Evolutionary conservation across 1,140 invertebrate species (phyloP), one percentile per base, ranked within the genome.

Genomic region (Zaprionus lachaisei): DNA sequence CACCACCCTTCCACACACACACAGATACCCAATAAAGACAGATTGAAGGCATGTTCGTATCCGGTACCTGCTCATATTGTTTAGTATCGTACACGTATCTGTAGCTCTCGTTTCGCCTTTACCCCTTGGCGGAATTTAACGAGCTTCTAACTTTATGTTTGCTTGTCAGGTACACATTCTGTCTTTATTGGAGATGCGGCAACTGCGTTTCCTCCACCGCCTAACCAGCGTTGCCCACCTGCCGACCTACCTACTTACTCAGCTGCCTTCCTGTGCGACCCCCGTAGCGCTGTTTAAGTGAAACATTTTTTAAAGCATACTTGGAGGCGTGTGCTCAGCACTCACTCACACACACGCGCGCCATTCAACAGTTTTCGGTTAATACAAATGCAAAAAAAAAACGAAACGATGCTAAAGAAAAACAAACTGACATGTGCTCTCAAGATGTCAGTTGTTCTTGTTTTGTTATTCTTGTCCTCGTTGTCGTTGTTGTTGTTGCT

Each of bases 91-190:
- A 17, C n/a, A 41, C 24, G 55, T 38, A 66, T 20, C 47, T 55
- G 56, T 56, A 34, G 60, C 17, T 41, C 41, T 44, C 15, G 38
- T 17, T 17, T 67, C 28, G 72, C 70, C 70, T 77, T 76, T 76
- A 90, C 81, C 84, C 84, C 85, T 90, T 90, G 85, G 85, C 81
- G 72, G 51, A 81, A 84, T 89, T 89, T 89, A 89, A 89, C 84
- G 84, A 89, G 84, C 84, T 89, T 65, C 84, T 84, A 89, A 89
- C 84, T 89, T 90, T 90, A 84, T 89, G 84, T 89, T 89, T 90
- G 84, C 89, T 90, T 89, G 85, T 90, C 84, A 80, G 84, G 84
- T 89, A 81, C 79, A 90, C 81, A 90, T 84, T 89, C 81, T 90
- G 78, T 89, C 89, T 89, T 89, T 89, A 89, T 89, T 89, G 85